phyloP scores from a whole-genome alignment of 2,113 vertebrate genomes.

The Phalacrocorax carbo region DNA sequence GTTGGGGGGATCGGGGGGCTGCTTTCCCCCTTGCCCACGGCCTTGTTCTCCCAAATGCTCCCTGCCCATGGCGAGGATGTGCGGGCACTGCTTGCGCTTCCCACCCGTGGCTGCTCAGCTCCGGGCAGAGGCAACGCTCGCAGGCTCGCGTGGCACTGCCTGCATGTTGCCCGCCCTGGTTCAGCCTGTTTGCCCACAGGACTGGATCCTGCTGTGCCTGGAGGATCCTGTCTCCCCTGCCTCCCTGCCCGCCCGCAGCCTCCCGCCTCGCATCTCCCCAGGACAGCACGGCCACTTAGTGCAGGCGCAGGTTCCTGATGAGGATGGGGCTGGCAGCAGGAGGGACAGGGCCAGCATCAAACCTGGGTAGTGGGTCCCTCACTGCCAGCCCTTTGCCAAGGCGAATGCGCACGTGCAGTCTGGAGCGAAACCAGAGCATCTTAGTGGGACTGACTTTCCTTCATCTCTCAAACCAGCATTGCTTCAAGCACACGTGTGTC shows the following conservation, averaged over 20 bases:
- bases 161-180: background rate
- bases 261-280: background rate
- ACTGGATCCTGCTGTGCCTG: background rate
- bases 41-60: background rate
- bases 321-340: background rate
- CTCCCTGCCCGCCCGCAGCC: background rate
- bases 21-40: background rate
- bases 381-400: background rate
- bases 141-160: accelerated
- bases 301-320: background rate
- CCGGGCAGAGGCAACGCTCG: background rate
- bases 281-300: background rate
- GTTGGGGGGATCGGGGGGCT: accelerated
- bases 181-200: background rate
- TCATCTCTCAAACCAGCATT: background rate
- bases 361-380: background rate
- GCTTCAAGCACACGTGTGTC: background rate
- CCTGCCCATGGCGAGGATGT: background rate
- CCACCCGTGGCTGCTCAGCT: background rate
- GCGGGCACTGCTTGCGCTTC: background rate
- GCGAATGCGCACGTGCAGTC: accelerated
- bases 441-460: background rate
- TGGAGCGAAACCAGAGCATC: background rate
- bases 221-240: background rate
- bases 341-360: background rate